Evolutionary conservation across 2,113 vertebrate species (phyloP), one percentile per base, ranked within the genome.

Genomic region (Hippoglossus stenolepis): DNA sequence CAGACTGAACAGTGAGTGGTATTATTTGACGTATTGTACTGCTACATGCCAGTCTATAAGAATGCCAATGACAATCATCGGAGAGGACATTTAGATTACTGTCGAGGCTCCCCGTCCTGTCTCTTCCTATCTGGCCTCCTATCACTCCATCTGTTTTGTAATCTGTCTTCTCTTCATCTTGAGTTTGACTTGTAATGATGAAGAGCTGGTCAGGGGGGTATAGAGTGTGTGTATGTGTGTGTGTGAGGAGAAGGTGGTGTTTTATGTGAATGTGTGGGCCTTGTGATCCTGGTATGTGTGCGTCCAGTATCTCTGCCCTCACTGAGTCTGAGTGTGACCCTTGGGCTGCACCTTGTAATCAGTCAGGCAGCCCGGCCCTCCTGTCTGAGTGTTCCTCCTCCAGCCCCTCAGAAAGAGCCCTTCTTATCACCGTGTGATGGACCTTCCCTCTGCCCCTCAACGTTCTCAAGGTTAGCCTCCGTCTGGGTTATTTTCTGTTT

Each of bases 41-140:
- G 74, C 85, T 79, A 89, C 80, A 89, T 88, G 87, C 78, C 91
- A 88, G 84, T 92, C 91, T 90, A 85, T 89, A 87, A 88, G 88
- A 91, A 90, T 89, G 87, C 85, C 92, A 90, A 84, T 91, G 89
- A 93, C 92, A 94, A 91, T 91, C 88, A 92, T 84, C 85, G 89
- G 87, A 90, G 82, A 92, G 88, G 88, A 90, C 91, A 88, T 91
- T 90, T 89, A 86, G 86, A 93, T 92, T 88, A 91, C 89, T 82
- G 89, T 85, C 77, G 82, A 85, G 87, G 81, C 88, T 91, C 85
- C 87, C 79, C 53, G 66, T 86, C 84, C 89, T 84, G 90, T 90
- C 91, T 90, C 89, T 81, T 89, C 83, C 80, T 82, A 84, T 92
- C 83, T 83, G 71, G 63, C 35, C 65, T 86, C 62, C 84, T 92